Base-by-base conservation (phyloP, 1,140 invertebrate species). In the Euschistus heros region DNA sequence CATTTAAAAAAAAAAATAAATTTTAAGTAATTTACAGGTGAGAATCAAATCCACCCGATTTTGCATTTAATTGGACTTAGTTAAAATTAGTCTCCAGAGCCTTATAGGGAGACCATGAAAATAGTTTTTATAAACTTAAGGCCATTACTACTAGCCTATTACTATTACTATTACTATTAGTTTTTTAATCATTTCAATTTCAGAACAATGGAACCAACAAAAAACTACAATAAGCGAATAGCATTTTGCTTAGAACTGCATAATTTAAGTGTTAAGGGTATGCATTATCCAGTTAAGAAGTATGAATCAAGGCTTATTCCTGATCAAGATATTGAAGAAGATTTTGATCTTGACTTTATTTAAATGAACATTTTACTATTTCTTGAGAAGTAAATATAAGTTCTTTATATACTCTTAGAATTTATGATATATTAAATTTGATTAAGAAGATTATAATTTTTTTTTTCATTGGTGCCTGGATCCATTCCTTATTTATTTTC, bases 201-300 rank as follows among this genome's bases (percentile, higher is more conserved):
- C 24, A 57, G 54, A 26, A 24, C 54, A 27, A 17, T 26, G 24
- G 24, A 24, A 6, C 54, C 54, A 27, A 57, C 54, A 24, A 24
- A 57, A 57, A 24, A 17, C 18, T 57, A 57, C 22, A 3, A 26
- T 5, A 15, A 57, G 15, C 54, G 54, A 22, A 57, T 57, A 8
- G 54, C 54, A 10, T 17, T 24, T 24, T 57, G 54, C n/a, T 24
- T 57, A 15, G 20, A 57, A 57, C 22, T 57, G 7, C 54, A 57
- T 14, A 57, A 57, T 26, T 57, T 24, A 17, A 57, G 54, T 57
- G 54, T 57, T 2, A 57, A 57, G 15, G 24, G 54, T 10, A 57
- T 57, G 54, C 54, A 24, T 14, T 57, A 57, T 26, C 54, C 54
- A 4, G 24, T 57, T 4, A 57, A 57, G 54, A 57, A 57, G 24